A percentile compares a stretch with the other conserved stretches of the same genome.
phyloP scores from a whole-genome alignment of 2,888 invertebrate species.

The Cecidostiba fungosa region DNA sequence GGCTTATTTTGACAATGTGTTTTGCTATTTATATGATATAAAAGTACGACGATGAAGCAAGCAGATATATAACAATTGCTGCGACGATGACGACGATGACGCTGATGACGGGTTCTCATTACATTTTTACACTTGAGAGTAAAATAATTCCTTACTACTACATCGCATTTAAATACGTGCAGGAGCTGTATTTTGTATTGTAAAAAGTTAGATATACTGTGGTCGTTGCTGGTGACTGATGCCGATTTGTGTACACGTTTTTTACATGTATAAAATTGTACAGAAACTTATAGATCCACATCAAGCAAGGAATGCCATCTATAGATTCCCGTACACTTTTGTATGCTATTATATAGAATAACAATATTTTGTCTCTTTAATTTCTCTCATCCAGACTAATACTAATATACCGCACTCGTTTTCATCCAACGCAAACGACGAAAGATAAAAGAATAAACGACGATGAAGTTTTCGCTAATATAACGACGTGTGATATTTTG shows the following conservation, averaged over 20 bases:
- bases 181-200: conserved; percentile 79
- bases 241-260: conserved; percentile 64
- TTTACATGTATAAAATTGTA: conserved; percentile 60
- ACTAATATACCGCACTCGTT: conserved; percentile 38
- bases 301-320: conserved; percentile 42
- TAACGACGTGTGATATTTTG: conserved; percentile 51
- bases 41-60: conserved; percentile 1
- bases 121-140: conserved; percentile 74
- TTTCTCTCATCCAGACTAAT: not conserved
- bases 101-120: conserved; percentile 67
- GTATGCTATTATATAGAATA: conserved; percentile 19
- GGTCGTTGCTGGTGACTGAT: conserved; percentile 72
- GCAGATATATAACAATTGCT: not conserved
- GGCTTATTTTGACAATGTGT: conserved; percentile 26
- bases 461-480: conserved; percentile 32
- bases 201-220: conserved; percentile 79
- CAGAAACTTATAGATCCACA: conserved; percentile 58
- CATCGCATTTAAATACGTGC: conserved; percentile 71
- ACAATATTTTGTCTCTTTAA: conserved; percentile 10
- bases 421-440: conserved; percentile 35
- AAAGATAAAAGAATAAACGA: not conserved
- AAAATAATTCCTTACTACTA: conserved; percentile 74
- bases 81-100: not conserved
- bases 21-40: conserved; percentile 3
- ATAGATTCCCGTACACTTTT: conserved; percentile 62